A percentile compares a stretch with the other conserved stretches of the same genome.
Evolutionary conservation across 2,797 vertebrate species (phyloP).

Genomic region (Pelobates cultripes): DNA sequence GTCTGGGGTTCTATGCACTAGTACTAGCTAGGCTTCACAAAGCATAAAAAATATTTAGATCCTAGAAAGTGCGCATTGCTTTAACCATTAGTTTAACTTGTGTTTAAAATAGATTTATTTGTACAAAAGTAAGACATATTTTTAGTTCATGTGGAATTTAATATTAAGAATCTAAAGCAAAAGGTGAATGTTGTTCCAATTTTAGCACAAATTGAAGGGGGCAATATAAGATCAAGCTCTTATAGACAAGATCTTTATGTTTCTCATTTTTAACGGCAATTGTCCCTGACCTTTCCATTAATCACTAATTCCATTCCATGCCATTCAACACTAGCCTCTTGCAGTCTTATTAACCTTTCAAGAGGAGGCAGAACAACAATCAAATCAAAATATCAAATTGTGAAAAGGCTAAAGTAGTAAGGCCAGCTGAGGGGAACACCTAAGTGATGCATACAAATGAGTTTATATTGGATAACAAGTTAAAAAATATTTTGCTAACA

Average conservation of each 20-base stretch:
- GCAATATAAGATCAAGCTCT: neutral
- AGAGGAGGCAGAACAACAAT: slow-evolving; percentile 33
- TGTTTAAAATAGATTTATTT: too few relatives aligned
- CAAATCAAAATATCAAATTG: slow-evolving; percentile 46
- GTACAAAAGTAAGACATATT: too few relatives aligned
- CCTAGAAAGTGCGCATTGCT: too few relatives aligned
- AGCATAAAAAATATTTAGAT: too few relatives aligned
- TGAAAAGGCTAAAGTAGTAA: slow-evolving; percentile 42
- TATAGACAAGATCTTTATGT: slow-evolving; percentile 17
- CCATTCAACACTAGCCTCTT: slow-evolving; percentile 31
- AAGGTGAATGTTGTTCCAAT: neutral
- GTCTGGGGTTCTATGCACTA: too few relatives aligned
- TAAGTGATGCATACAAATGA: slow-evolving; percentile 21
- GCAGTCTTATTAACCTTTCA: slow-evolving; percentile 49
- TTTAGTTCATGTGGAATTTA: too few relatives aligned
- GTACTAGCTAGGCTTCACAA: too few relatives aligned
- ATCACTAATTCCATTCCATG: slow-evolving; percentile 42
- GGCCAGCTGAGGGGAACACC: neutral
- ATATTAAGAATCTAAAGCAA: too few relatives aligned
- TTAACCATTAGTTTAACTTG: too few relatives aligned
- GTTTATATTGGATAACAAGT: slow-evolving; percentile 17
- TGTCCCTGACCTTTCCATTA: slow-evolving; percentile 37
- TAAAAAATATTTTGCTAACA: slow-evolving; percentile 8
- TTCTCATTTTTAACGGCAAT: slow-evolving; percentile 29
- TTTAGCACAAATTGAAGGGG: neutral